Evolutionary conservation across 2,888 invertebrate species (phyloP).

Genomic region (Panzeria rudis): DNA sequence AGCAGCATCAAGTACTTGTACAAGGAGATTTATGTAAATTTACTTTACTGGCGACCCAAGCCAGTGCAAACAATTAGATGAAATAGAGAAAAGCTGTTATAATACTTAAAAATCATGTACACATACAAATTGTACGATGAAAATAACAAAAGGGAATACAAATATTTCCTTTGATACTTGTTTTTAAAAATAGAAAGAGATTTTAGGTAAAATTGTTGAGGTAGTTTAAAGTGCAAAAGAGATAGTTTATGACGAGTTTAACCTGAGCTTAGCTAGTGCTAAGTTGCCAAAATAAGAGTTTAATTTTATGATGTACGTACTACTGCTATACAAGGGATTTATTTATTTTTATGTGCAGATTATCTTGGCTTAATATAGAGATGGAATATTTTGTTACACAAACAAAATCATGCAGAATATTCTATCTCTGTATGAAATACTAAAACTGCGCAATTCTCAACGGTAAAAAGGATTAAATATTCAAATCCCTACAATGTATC

Average conservation of each 20-base stretch:
- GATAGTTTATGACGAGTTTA: conserved; percentile 33
- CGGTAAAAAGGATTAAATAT: conserved; percentile 60
- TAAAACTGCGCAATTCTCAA: conserved; percentile 46
- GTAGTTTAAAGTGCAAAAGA: not conserved
- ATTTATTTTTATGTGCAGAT: conserved; percentile 25
- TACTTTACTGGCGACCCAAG: conserved; percentile 33
- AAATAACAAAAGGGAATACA: conserved; percentile 1
- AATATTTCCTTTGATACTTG: not conserved
- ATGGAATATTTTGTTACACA: conserved; percentile 23
- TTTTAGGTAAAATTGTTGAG: not conserved
- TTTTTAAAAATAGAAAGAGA: not conserved
- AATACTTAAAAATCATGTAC: conserved; percentile 63
- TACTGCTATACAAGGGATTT: conserved; percentile 24
- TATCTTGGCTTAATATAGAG: conserved; percentile 41
- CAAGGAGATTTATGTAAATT: conserved; percentile 68
- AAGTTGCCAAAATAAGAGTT: conserved; percentile 53
- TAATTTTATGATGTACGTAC: conserved; percentile 38
- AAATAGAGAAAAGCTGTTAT: conserved; percentile 67
- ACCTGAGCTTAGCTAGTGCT: conserved; percentile 43
- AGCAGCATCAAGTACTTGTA: not conserved
- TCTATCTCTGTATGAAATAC: not conserved
- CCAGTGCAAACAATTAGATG: conserved; percentile 44
- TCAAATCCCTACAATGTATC: conserved; percentile 21
- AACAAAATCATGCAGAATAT: not conserved
- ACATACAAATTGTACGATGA: conserved; percentile 32